Conservation (phyloP, 2,113 vertebrate genomes). For the Saguinus imperator region DNA sequence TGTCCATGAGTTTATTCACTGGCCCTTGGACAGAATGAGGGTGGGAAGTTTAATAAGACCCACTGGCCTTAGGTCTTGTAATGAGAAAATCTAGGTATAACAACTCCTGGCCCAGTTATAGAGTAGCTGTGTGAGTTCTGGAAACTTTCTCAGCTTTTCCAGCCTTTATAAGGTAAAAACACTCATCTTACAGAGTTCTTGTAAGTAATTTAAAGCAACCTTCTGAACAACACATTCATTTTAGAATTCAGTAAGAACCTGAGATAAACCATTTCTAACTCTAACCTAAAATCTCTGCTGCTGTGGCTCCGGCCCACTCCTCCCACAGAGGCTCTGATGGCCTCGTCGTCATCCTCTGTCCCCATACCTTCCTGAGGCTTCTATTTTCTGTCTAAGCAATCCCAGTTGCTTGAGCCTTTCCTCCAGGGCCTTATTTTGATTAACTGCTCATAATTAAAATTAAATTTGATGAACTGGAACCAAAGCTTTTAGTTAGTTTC, state of each 20-base stretch:
- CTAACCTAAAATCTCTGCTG: neutral
- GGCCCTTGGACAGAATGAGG: neutral
- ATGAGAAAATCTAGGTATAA: neutral
- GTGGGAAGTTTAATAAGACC: neutral
- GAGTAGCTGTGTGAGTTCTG: neutral
- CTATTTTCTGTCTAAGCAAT: neutral
- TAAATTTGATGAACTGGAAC: slow-evolving; percentile 49
- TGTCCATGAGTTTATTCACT: neutral
- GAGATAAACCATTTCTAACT: neutral
- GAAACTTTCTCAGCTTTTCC: neutral
- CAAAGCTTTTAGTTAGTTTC: slow-evolving; percentile 27
- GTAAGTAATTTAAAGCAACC: neutral
- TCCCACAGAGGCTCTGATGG: rapidly evolving
- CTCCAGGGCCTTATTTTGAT: slow-evolving; percentile 55
- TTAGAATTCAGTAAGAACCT: neutral
- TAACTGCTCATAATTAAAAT: slow-evolving; percentile 61
- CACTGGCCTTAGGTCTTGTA: neutral
- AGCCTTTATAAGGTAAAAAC: neutral
- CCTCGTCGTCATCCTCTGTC: neutral
- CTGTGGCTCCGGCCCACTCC: rapidly evolving
- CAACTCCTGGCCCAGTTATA: neutral
- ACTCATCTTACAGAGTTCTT: neutral
- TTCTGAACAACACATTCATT: neutral
- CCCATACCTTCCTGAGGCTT: neutral
- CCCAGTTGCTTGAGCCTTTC: neutral